phyloP scores from a whole-genome alignment of 1,140 invertebrate genomes.

The Triops cancriformis region DNA sequence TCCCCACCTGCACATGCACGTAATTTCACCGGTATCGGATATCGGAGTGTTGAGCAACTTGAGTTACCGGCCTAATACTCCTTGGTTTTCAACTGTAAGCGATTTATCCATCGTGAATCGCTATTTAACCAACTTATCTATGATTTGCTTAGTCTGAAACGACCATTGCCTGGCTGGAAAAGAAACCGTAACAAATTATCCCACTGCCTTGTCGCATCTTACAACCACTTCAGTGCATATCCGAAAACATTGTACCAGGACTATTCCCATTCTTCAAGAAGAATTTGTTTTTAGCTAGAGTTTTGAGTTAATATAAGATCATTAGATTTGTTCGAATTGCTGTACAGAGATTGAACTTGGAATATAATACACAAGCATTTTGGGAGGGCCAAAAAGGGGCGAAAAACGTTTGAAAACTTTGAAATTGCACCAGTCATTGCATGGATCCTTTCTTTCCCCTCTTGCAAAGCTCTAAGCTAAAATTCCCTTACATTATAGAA shows the following conservation, averaged over 20 bases:
- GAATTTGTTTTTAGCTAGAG: background rate
- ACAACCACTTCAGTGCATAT: background rate
- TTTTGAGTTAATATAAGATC: background rate
- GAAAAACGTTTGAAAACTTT: background rate
- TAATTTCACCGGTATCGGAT: slow-evolving; percentile 19
- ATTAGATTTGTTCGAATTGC: background rate
- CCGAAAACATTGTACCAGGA: background rate
- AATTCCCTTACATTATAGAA: background rate
- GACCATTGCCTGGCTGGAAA: background rate
- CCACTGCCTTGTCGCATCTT: background rate
- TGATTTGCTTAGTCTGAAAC: background rate
- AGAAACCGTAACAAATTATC: background rate
- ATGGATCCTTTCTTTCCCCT: background rate
- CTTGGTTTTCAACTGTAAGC: background rate
- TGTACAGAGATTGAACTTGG: background rate
- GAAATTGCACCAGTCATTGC: slow-evolving; percentile 7
- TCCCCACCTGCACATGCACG: slow-evolving; percentile 27
- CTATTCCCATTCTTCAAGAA: background rate
- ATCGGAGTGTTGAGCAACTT: slow-evolving; percentile 2
- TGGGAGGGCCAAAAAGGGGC: too few relatives aligned
- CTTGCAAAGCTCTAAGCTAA: background rate
- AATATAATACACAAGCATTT: background rate
- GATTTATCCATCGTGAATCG: background rate
- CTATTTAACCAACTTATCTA: background rate
- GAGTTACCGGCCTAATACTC: background rate